Conservation (phyloP, 2,888 invertebrate genomes). For the Dolichopus griseipennis region DNA sequence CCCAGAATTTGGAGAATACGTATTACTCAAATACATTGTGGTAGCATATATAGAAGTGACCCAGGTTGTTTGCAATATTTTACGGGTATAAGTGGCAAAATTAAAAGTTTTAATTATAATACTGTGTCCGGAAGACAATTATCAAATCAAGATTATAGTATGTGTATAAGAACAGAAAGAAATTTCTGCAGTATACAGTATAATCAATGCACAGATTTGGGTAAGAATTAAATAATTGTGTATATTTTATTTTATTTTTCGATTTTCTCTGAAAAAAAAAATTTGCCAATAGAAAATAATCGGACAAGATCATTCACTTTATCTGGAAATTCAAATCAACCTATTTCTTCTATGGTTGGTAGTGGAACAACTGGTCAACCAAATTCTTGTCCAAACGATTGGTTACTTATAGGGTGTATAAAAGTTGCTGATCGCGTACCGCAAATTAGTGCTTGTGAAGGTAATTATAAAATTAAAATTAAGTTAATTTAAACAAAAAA, state of each 20-base stretch:
- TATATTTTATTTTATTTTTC: neutral
- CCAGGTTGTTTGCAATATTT: constrained; percentile 42
- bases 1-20: constrained; percentile 73
- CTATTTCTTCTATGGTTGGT: constrained; percentile 61
- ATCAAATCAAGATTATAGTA: constrained; percentile 82
- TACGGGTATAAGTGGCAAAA: constrained; percentile 66
- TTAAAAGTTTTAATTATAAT: constrained; percentile 79
- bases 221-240: constrained; percentile 38
- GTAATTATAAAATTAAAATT: neutral
- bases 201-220: constrained; percentile 61
- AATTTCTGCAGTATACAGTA: constrained; percentile 85
- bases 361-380: constrained; percentile 53
- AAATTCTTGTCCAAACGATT: constrained; percentile 66
- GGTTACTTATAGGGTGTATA: constrained; percentile 71
- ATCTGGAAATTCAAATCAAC: constrained; percentile 65
- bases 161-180: constrained; percentile 73
- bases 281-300: constrained; percentile 52
- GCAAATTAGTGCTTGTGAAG: constrained; percentile 55
- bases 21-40: constrained; percentile 71
- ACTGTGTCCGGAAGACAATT: constrained; percentile 64
- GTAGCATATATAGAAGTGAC: constrained; percentile 53
- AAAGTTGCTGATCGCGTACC: constrained; percentile 42
- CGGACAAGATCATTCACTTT: constrained; percentile 66
- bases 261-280: too few relatives aligned
- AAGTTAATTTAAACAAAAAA: neutral